phyloP scores from a whole-genome alignment of 92 coral and sea anemone species.

The Pocillopora meandrina region DNA sequence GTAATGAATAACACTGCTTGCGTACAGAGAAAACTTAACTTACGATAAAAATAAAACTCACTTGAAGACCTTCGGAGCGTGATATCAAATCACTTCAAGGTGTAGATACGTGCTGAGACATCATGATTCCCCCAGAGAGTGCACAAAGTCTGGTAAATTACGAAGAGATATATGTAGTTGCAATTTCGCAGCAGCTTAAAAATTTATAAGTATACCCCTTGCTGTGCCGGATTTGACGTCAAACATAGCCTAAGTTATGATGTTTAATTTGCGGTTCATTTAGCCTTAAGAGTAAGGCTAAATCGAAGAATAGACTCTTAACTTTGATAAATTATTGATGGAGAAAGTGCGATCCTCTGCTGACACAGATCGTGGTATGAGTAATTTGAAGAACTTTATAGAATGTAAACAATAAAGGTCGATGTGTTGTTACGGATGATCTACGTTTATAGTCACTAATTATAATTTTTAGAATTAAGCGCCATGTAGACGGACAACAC shows the following conservation, averaged over 20 bases:
- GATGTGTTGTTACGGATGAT: no score
- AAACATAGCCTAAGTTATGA: background rate
- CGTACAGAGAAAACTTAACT: background rate
- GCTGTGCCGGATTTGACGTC: background rate
- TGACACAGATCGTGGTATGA: background rate
- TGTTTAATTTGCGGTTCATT: background rate
- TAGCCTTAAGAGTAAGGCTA: background rate
- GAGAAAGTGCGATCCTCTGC: background rate
- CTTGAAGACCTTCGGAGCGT: background rate
- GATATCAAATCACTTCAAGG: background rate
- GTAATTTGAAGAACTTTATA: background rate
- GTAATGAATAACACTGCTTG: background rate
- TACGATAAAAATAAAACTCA: background rate
- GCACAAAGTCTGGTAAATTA: no score
- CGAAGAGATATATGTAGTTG: background rate
- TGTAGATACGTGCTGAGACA: background rate
- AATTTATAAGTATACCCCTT: background rate
- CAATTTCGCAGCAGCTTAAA: background rate
- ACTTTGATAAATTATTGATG: background rate
- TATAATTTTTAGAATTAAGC: background rate
- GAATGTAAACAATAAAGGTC: background rate
- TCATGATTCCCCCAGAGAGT: no score
- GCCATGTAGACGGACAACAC: background rate
- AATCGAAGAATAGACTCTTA: background rate
- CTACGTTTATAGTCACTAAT: background rate